phyloP scores from a whole-genome alignment of 1,140 invertebrate species.

The Helicoverpa armigera region DNA sequence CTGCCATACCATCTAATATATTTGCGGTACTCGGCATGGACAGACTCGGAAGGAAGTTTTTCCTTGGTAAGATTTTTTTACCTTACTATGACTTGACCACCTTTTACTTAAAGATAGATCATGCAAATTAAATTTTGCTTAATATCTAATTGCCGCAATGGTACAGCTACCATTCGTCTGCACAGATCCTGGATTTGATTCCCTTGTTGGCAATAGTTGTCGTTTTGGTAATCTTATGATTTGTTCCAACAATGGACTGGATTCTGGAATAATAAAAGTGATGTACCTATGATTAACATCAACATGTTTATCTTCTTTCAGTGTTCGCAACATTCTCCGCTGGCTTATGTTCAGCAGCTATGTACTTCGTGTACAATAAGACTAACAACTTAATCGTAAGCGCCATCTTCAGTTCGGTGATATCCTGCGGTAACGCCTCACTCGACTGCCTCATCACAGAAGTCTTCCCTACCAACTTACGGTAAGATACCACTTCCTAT shows the following conservation, averaged over 20 bases:
- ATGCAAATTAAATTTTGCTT: too few relatives aligned
- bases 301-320: constrained; percentile 68
- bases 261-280: too few relatives aligned
- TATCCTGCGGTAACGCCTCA: constrained; percentile 95
- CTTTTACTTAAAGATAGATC: too few relatives aligned
- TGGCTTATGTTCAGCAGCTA: constrained; percentile 93
- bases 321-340: constrained; percentile 96
- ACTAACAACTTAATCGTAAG: constrained; percentile 93
- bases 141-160: too few relatives aligned
- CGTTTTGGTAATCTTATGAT: too few relatives aligned
- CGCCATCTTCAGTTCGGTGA: constrained; percentile 94
- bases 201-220: too few relatives aligned
- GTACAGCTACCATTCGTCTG: too few relatives aligned
- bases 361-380: constrained; percentile 94
- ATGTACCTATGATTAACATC: neutral
- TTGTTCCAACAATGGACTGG: too few relatives aligned
- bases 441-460: constrained; percentile 95
- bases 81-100: neutral
- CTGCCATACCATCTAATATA: constrained; percentile 94
- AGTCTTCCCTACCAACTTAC: constrained; percentile 95
- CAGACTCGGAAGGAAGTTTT: constrained; percentile 95
- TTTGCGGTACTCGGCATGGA: constrained; percentile 92
- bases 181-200: too few relatives aligned
- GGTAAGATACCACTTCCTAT: constrained; percentile 78
- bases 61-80: constrained; percentile 88